Conservation (phyloP, 2,113 vertebrate genomes). For the Pluvianellus socialis region DNA sequence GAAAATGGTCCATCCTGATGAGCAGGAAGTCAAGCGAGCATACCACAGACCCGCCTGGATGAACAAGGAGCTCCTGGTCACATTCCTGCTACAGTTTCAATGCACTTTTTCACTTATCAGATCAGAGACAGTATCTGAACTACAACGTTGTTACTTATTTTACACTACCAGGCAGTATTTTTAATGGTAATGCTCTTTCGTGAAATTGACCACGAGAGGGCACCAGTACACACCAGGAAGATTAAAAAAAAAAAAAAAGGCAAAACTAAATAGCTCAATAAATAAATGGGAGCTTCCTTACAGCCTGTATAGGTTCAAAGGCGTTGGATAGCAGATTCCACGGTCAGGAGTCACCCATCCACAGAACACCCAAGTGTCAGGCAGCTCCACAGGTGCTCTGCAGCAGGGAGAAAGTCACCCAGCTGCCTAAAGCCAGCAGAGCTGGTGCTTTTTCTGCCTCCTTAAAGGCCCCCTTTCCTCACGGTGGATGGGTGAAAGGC, state of each 20-base stretch:
- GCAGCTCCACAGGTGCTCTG: accelerated
- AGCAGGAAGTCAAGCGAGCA: background rate
- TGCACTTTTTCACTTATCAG: background rate
- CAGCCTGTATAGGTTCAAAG: background rate
- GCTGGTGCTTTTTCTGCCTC: background rate
- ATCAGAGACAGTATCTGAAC: background rate
- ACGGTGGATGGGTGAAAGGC: too few species aligned
- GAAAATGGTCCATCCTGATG: background rate
- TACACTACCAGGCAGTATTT: background rate
- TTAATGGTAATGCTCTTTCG: background rate
- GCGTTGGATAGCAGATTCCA: background rate
- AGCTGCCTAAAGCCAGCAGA: background rate
- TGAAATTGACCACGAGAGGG: slow-evolving; percentile 4
- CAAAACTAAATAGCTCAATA: background rate
- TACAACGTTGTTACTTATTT: background rate
- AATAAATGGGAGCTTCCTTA: background rate
- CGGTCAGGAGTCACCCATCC: background rate
- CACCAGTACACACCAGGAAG: background rate
- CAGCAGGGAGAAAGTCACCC: background rate
- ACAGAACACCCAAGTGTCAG: background rate
- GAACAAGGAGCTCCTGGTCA: background rate
- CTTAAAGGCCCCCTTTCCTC: background rate
- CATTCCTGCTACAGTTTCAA: background rate
- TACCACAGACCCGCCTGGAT: background rate
- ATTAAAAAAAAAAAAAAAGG: background rate